Evolutionary conservation across 2,797 vertebrate species (phyloP), one percentile per base, ranked within the genome.

Genomic region (Rhincodon typus): DNA sequence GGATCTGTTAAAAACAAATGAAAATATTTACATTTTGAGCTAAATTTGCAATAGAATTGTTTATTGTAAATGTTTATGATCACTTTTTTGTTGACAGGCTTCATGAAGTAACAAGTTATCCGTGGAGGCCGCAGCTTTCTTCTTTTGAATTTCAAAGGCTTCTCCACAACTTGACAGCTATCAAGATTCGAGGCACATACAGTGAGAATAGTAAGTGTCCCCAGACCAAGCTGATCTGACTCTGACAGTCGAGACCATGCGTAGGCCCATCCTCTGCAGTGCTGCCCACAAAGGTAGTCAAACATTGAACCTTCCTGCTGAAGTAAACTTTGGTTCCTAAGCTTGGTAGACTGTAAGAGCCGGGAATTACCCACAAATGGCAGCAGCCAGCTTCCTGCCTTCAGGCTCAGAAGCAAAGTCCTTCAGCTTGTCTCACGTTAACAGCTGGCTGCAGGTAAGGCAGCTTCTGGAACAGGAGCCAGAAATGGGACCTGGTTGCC

Each of bases 161-260:
- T 96, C 98, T 99, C 13, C 98, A 98, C 96, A 99, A 99, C 96
- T 97, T 99, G 97, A 99, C 99, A 0, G 97, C 98, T 95, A 97
- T 99, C 97, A 99, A 99, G 97, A 99, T 99, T 97, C 98, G 99
- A 0, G 99, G 99, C 77, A 99, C 99, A 0, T 99, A 99, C 96
- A 99, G 98, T 2, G 98, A 99, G 96, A 98, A 97, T 97, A 99
- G 99, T 99, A 97, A 96, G 98, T 97, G 0, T 0, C 91, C 70
- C 21, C 5, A 23, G 34, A 79, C 34, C 34, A 19, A n/a, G 13
- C 3, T 79, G 34, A 62, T 62, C 57, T 62, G 57, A 62, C 57
- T 62, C 57, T 62, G 57, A 62, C 57, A 62, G 57, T 62, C 34
- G 7, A 12, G 74, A 34, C 34, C 4, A 25, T 70, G 21, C 21